A percentile compares a stretch with the other conserved stretches of the same genome.
These are phyloP conservation scores for Euzophera pinguis DNA, from an alignment of 2,888 invertebrate species.

Conservation along the genomic window DNA sequence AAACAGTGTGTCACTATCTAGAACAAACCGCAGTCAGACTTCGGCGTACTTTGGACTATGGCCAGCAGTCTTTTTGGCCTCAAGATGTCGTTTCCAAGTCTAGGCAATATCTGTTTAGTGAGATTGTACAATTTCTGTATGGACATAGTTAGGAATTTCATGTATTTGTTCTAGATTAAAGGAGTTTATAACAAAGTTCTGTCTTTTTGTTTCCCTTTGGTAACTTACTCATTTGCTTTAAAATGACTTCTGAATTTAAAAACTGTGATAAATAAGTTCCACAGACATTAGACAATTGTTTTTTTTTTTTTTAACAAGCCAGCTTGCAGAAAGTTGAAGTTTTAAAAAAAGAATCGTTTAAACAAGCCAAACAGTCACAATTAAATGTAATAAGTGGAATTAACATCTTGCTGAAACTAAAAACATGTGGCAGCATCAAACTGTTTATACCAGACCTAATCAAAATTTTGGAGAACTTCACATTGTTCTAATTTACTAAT, in stretches of 20 bases:
- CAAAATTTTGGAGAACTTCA: neutral
- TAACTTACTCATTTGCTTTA: no score
- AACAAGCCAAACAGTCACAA: slow-evolving; percentile 11
- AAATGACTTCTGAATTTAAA: no score
- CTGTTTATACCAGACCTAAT: slow-evolving; percentile 4
- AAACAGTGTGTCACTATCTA: slow-evolving; percentile 39
- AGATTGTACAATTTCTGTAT: slow-evolving; percentile 35
- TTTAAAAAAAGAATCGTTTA: neutral
- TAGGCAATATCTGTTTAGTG: slow-evolving; percentile 44
- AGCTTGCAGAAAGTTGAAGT: no score
- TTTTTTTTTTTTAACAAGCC: no score
- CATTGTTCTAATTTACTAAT: neutral
- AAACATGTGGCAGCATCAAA: slow-evolving; percentile 3
- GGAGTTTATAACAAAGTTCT: neutral
- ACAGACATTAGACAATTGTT: no score
- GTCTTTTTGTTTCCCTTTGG: neutral
- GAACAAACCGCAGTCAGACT: slow-evolving; percentile 45
- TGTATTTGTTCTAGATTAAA: neutral
- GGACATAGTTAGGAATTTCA: slow-evolving; percentile 3
- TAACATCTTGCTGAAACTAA: slow-evolving; percentile 12
- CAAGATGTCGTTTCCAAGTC: slow-evolving; percentile 71
- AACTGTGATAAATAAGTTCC: no score
- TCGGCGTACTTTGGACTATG: slow-evolving; percentile 61
- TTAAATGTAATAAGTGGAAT: slow-evolving; percentile 12
- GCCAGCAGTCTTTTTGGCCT: slow-evolving; percentile 77